Conservation (phyloP, 2,888 invertebrate species). For the Ectemnius cavifrons region DNA sequence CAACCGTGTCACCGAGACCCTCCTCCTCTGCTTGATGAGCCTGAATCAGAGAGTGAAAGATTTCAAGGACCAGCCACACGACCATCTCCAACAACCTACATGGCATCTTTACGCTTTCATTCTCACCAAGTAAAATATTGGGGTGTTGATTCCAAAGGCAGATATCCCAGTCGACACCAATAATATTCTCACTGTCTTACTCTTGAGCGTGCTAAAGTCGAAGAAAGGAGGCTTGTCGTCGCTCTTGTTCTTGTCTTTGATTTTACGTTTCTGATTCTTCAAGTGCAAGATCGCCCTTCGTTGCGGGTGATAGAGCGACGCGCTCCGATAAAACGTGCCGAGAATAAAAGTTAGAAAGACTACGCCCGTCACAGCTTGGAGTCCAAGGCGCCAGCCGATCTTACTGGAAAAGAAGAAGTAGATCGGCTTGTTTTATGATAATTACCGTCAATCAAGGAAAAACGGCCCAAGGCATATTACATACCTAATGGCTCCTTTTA, state of each 20-base stretch:
- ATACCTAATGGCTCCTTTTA: constrained; percentile 89
- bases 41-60: constrained; percentile 63
- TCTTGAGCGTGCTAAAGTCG: constrained; percentile 90
- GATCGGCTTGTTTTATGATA: neutral
- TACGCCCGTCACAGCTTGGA: constrained; percentile 91
- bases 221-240: constrained; percentile 92
- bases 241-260: constrained; percentile 87
- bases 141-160: constrained; percentile 91
- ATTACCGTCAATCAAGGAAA: constrained; percentile 11
- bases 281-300: constrained; percentile 91
- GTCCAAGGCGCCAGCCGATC: constrained; percentile 89
- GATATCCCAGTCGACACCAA: constrained; percentile 89
- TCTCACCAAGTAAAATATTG: constrained; percentile 87
- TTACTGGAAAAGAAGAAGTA: constrained; percentile 80
- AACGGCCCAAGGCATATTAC: constrained; percentile 37
- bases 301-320: constrained; percentile 93
- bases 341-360: constrained; percentile 90
- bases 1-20: constrained; percentile 83
- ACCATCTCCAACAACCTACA: too few species aligned
- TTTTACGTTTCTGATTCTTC: constrained; percentile 91
- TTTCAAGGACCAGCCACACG: neutral
- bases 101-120: neutral
- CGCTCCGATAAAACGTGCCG: constrained; percentile 92
- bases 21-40: constrained; percentile 89
- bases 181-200: constrained; percentile 90